Evolutionary conservation across 2,113 vertebrate genomes (phyloP).

Genomic region (Tympanuchus pallidicinctus): DNA sequence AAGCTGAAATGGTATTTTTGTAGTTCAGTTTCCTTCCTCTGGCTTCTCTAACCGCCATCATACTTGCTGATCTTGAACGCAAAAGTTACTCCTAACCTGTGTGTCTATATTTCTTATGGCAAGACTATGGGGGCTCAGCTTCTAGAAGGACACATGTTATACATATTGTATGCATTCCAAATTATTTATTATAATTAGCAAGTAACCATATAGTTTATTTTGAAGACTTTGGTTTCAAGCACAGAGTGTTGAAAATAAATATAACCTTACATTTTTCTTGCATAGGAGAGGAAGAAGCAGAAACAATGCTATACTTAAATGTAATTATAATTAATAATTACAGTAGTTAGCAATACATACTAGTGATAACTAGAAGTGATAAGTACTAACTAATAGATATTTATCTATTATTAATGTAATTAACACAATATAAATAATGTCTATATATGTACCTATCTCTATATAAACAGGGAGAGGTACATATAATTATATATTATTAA

Average conservation of each 20-base stretch:
- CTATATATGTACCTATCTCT: too few relatives aligned
- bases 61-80: background rate
- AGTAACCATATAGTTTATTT: background rate
- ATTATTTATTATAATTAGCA: background rate
- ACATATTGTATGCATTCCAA: background rate
- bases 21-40: background rate
- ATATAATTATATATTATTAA: background rate
- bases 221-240: background rate
- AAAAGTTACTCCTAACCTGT: background rate
- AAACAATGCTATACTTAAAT: background rate
- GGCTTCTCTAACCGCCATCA: background rate
- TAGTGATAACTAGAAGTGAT: background rate
- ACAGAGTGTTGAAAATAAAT: background rate
- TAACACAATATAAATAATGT: background rate
- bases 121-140: background rate
- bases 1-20: background rate
- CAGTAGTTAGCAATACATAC: background rate
- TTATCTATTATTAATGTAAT: background rate
- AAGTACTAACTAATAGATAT: background rate
- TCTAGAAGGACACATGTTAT: background rate
- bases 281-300: background rate
- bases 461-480: fast-evolving
- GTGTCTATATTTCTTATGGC: background rate
- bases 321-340: background rate
- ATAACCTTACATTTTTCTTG: background rate